Evolutionary conservation across 2,888 invertebrate species (phyloP), one percentile per base, ranked within the genome.

Genomic region (Tinea pellionella): DNA sequence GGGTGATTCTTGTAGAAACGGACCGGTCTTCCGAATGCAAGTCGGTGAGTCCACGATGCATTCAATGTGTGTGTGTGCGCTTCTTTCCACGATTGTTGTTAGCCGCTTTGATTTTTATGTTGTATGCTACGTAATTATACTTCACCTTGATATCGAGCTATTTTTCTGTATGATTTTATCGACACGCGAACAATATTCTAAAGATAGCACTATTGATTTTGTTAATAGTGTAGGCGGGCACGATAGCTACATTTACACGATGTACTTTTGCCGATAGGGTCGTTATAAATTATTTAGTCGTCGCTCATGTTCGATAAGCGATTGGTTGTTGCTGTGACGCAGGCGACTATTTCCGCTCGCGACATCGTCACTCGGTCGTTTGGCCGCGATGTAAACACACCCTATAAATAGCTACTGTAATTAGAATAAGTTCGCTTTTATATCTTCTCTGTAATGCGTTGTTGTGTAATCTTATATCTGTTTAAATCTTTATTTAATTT

Each of bases 1-100:
- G 83, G 78, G 85, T 79, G 80, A 81, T 84, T 75, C 78, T 85
- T 69, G 75, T 84, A 77, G 80, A 87, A 78, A 79, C 82, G 73
- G 81, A 78, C 67, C 83, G 85, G 72, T 73, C 80, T 73, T 75
- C 83, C 70, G 81, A 83, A 74, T 83, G 73, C 75, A 84, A 80
- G 73, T 73, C 77, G 81, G 85, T 85, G 79, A 85, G 86, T 87
- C 71, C 55, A 55, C 55, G n/a, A 12, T 57, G 57, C 29, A 29
- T 53, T 8, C 18, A 18, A 2, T 24, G 19, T 24, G 53, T 24
- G 24, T 24, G n/a, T n/a, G n/a, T n/a, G 51, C 51, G 24, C 53
- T 53, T 8, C 47, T 47, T 13, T 15, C 24, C 3, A 24, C 24
- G 24, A 47, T 47, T 8, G 47, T 13, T 18, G 3, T 18, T 53